Evolutionary conservation across 1,140 invertebrate species (phyloP), one percentile per base, ranked within the genome.

Genomic region (Berghia stephanieae): DNA sequence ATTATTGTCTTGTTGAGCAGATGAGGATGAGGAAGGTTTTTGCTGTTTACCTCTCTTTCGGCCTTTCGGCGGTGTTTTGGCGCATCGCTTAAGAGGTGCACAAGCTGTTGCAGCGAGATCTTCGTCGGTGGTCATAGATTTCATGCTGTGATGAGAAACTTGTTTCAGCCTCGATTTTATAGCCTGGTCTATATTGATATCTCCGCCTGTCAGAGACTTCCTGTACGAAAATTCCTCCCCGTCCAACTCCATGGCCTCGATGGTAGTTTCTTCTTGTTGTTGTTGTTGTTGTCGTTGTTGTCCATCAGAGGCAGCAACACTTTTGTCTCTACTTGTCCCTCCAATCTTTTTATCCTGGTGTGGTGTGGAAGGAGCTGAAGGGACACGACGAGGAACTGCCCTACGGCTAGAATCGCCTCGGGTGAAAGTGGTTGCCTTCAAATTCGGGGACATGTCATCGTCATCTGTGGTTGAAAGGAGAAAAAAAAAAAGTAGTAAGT

Each of bases 321-420:
- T n/a, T n/a, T n/a, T n/a, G n/a, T 74, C 46, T 49, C 13, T 49
- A n/a, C 44, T 31, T 38, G 31, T 46, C 3, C 18, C 57, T 36
- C 40, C 44, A 31, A 24, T 18, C 44, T 67, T 70, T 46, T 81
- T 70, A 74, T 81, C 77, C 68, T 75, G 77, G 75, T 78, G 73
- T 10, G 86, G 86, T 10, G 84, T 86, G 34, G 79, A 80, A 0
- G 84, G 85, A 38, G 83, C 86, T 21, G 86, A 87, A 3, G 86
- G 82, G 4, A 82, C 82, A 21, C 83, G 81, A 18, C 85, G 81
- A 60, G 81, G 81, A 34, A 86, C 74, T 13, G 84, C 83, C 38
- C 80, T 80, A 18, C 86, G 79, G 66, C 84, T 83, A n/a, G 83
- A 81, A 60, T 87, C 86, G 55, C 80, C 82, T 43, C 86, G 78